A percentile compares a stretch with the other conserved stretches of the same genome.
These are phyloP conservation scores for Cephus cinctus DNA, from an alignment of 1,140 invertebrate genomes.

Conservation along the genomic window DNA sequence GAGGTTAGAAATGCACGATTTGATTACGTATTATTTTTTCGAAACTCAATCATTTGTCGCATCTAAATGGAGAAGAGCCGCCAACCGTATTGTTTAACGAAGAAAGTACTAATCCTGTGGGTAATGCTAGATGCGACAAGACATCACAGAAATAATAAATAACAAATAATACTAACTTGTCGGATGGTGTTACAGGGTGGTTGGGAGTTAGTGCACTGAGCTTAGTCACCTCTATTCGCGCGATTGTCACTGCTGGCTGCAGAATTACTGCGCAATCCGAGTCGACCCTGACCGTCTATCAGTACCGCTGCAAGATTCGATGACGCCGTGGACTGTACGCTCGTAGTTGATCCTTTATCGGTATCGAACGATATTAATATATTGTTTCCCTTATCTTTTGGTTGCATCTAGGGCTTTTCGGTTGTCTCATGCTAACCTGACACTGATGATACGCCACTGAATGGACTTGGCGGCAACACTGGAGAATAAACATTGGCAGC, in stretches of 20 bases:
- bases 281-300: conserved; percentile 54
- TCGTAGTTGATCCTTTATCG: conserved; percentile 48
- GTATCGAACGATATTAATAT: too few species aligned
- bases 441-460: conserved; percentile 49
- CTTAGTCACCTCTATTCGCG: conserved; percentile 53
- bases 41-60: too few species aligned
- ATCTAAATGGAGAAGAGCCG: too few species aligned
- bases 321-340: conserved; percentile 49
- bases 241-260: conserved; percentile 47
- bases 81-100: too few species aligned
- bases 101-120: neutral
- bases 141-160: conserved; percentile 27
- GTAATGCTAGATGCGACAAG: conserved; percentile 7
- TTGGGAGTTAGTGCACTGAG: conserved; percentile 39
- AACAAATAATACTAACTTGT: conserved; percentile 42
- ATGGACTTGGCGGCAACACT: conserved; percentile 60
- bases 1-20: too few species aligned
- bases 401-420: too few species aligned
- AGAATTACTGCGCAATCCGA: conserved; percentile 43
- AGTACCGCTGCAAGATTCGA: conserved; percentile 57
- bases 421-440: conserved; percentile 50
- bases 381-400: too few species aligned
- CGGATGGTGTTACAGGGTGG: conserved; percentile 36
- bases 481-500: conserved; percentile 83
- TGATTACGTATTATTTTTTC: too few species aligned